Percentiles rank a stretch among this genome's conserved stretches.
Conservation (phyloP, 2,888 invertebrate species). For the Drosophila rellima region DNA sequence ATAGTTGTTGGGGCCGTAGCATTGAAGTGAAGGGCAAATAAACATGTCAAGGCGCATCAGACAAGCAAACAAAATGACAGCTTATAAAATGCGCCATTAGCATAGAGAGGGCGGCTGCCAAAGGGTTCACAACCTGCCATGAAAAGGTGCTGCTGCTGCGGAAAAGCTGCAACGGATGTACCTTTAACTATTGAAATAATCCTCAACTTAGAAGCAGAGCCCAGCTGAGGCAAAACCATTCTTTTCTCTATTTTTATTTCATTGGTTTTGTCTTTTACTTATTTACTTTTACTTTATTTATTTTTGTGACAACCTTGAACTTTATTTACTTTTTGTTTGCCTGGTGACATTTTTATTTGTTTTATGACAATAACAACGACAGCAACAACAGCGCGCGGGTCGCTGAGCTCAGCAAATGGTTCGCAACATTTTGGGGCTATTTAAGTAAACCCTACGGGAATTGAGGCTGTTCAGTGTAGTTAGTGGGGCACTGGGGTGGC, state of each 20-base stretch:
- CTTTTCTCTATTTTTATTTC: conserved; percentile 20
- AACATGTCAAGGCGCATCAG: conserved; percentile 70
- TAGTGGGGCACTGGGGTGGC: conserved; percentile 1
- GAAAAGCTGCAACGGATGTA: conserved; percentile 79
- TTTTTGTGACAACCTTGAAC: conserved; percentile 57
- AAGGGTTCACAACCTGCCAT: conserved; percentile 27
- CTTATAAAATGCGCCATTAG: conserved; percentile 76
- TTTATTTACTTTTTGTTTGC: conserved; percentile 56
- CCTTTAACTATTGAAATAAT: conserved; percentile 77
- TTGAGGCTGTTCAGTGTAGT: conserved; percentile 34
- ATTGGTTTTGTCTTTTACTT: conserved; percentile 39
- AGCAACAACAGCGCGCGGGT: conserved; percentile 37
- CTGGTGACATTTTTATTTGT: conserved; percentile 69
- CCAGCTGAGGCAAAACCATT: conserved; percentile 40
- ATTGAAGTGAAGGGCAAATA: conserved; percentile 44
- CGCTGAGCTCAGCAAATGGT: conserved; percentile 63
- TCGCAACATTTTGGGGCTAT: conserved; percentile 56
- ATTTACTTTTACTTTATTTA: conserved; percentile 54
- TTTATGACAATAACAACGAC: conserved; percentile 50
- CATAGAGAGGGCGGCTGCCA: conserved; percentile 43
- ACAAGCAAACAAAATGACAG: conserved; percentile 68
- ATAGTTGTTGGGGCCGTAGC: conserved; percentile 45
- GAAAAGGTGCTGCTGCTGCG: conserved; percentile 23
- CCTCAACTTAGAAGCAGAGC: conserved; percentile 41
- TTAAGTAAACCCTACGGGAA: conserved; percentile 69